These are phyloP conservation scores for Phania funesta DNA, from an alignment of 2,888 invertebrate genomes.

Conservation along the genomic window DNA sequence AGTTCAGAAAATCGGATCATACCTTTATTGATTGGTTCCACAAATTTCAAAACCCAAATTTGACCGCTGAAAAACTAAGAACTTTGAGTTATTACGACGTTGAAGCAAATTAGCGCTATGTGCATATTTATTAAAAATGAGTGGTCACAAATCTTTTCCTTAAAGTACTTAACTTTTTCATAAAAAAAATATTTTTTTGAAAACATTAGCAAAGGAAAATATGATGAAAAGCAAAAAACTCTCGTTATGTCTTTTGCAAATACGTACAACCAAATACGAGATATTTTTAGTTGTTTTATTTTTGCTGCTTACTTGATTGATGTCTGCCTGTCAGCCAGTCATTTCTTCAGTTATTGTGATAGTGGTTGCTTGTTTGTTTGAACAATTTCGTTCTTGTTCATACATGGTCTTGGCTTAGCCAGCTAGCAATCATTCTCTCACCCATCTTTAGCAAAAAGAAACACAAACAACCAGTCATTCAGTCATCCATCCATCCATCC, in stretches of 20 bases:
- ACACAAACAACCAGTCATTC: slow-evolving; percentile 50
- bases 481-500: slow-evolving; percentile 44
- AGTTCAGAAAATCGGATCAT: too few relatives aligned
- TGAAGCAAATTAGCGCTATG: too few relatives aligned
- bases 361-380: slow-evolving; percentile 41
- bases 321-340: slow-evolving; percentile 63
- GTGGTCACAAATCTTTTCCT: too few relatives aligned
- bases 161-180: too few relatives aligned
- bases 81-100: too few relatives aligned
- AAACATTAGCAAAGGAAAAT: slow-evolving; percentile 15
- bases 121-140: too few relatives aligned
- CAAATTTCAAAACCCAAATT: too few relatives aligned
- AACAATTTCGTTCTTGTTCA: slow-evolving; percentile 13
- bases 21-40: too few relatives aligned
- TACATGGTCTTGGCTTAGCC: slow-evolving; percentile 45
- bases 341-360: slow-evolving; percentile 51
- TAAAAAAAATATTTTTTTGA: slow-evolving; percentile 1
- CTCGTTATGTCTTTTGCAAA: slow-evolving; percentile 59
- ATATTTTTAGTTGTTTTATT: slow-evolving; percentile 7
- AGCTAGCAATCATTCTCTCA: slow-evolving; percentile 60
- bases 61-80: too few relatives aligned
- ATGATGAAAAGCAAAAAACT: slow-evolving; percentile 7
- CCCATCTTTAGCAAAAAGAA: slow-evolving; percentile 41
- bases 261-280: too few relatives aligned
- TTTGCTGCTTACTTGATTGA: slow-evolving; percentile 58